These are phyloP conservation scores for Phaenicophaeus curvirostris DNA, from an alignment of 2,797 vertebrate genomes.

Conservation along the genomic window DNA sequence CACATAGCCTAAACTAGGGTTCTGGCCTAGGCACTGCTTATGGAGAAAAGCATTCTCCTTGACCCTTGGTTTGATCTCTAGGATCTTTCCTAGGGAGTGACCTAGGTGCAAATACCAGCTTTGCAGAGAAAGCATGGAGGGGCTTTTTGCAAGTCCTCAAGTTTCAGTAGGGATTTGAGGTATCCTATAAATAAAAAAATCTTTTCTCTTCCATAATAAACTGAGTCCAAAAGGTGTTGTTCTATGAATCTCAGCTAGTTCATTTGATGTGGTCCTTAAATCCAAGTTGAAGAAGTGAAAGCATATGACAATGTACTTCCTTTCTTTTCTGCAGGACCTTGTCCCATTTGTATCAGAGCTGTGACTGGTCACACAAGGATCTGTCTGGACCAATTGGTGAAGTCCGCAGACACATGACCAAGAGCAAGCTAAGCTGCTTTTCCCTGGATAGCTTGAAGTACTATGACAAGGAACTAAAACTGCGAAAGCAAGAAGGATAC, in stretches of 20 bases:
- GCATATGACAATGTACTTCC: background rate
- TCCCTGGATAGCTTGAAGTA: constrained; percentile 62
- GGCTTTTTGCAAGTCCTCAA: background rate
- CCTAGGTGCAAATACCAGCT: background rate
- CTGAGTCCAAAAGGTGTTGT: background rate
- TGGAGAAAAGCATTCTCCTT: background rate
- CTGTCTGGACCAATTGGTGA: constrained; percentile 56
- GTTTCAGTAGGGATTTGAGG: background rate
- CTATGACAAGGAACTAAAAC: constrained; percentile 67
- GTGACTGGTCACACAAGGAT: constrained; percentile 74
- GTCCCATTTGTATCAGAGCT: constrained; percentile 54
- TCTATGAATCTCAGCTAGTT: background rate
- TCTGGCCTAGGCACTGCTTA: background rate
- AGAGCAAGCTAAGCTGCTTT: constrained; percentile 72
- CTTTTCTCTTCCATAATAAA: background rate
- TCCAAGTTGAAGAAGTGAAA: background rate
- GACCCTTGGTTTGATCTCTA: background rate
- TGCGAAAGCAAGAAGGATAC: constrained; percentile 65
- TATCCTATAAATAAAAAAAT: background rate
- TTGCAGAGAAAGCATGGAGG: background rate
- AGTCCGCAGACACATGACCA: constrained; percentile 69
- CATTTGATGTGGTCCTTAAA: background rate
- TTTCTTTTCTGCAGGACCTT: constrained; percentile 46
- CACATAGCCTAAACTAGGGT: background rate
- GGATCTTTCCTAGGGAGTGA: background rate